phyloP scores from a whole-genome alignment of 2,797 vertebrate species.

The Crypturellus tataupa region DNA sequence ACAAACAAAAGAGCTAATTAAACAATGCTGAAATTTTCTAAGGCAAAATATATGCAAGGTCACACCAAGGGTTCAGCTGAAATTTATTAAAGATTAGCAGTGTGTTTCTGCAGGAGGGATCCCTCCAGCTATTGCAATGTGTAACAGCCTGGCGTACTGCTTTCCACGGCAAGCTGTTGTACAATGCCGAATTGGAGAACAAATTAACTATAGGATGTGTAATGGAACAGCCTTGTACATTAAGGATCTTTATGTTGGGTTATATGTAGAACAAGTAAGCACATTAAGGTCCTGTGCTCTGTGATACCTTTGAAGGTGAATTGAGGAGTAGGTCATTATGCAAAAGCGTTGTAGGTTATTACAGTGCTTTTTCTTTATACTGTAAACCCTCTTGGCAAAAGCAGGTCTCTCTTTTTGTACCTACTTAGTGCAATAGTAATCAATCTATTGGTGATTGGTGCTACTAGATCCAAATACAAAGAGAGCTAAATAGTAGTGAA shows the following conservation, averaged over 20 bases:
- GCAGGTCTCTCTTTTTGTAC: not conserved
- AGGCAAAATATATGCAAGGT: conserved; percentile 52
- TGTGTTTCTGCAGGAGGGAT: conserved; percentile 53
- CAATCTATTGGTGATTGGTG: not conserved
- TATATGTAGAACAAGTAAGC: not conserved
- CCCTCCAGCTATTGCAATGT: conserved; percentile 43
- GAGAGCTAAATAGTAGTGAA: not conserved
- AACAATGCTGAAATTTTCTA: conserved; percentile 42
- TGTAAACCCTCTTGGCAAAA: not conserved
- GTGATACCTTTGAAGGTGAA: not conserved
- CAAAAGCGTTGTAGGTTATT: not conserved
- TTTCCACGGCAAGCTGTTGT: conserved; percentile 51
- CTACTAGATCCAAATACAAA: not conserved
- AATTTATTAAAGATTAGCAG: conserved; percentile 70
- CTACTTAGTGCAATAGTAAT: not conserved
- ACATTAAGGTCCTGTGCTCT: not conserved
- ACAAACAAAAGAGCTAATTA: conserved; percentile 62
- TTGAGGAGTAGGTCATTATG: not conserved
- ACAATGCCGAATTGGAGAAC: not conserved
- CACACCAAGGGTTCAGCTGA: conserved; percentile 44
- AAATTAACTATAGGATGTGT: not conserved
- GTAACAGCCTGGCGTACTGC: not conserved
- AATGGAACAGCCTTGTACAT: not conserved
- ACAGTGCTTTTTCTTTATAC: not conserved
- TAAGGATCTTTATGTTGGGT: not conserved